These are phyloP conservation scores for Nineta flava DNA, from an alignment of 2,888 invertebrate genomes.

Conservation along the genomic window DNA sequence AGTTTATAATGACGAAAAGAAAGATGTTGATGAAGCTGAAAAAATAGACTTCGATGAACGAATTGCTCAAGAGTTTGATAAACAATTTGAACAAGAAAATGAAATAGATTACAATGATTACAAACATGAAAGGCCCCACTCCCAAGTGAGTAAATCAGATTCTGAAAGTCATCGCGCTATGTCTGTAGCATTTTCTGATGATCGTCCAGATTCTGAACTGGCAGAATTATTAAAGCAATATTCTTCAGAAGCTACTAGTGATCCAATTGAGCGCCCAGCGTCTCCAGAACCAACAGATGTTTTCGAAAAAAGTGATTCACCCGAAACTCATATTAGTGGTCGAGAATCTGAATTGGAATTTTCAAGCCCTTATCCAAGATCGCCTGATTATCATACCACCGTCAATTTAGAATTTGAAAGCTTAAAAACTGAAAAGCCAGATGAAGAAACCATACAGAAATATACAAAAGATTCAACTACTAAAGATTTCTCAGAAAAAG, in stretches of 20 bases:
- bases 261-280: conserved; percentile 34
- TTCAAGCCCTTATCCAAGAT: conserved; percentile 24
- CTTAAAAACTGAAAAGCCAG: conserved; percentile 25
- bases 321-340: conserved; percentile 24
- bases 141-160: conserved; percentile 24
- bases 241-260: conserved; percentile 23
- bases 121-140: conserved; percentile 26
- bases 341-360: conserved; percentile 28
- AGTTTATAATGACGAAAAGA: conserved; percentile 26
- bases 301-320: conserved; percentile 24
- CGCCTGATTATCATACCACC: conserved; percentile 17
- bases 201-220: conserved; percentile 27
- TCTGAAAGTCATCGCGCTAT: conserved; percentile 23
- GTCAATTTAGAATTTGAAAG: conserved; percentile 18
- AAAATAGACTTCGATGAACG: conserved; percentile 27
- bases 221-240: conserved; percentile 23
- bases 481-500: conserved; percentile 26
- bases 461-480: conserved; percentile 18
- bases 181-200: conserved; percentile 26
- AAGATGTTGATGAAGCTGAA: conserved; percentile 28
- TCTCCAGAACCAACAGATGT: conserved; percentile 32
- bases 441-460: conserved; percentile 19
- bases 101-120: conserved; percentile 31
- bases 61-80: conserved; percentile 21
- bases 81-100: conserved; percentile 29